These are phyloP conservation scores for Achlya flavicornis DNA, from an alignment of 2,888 invertebrate genomes.

Conservation along the genomic window DNA sequence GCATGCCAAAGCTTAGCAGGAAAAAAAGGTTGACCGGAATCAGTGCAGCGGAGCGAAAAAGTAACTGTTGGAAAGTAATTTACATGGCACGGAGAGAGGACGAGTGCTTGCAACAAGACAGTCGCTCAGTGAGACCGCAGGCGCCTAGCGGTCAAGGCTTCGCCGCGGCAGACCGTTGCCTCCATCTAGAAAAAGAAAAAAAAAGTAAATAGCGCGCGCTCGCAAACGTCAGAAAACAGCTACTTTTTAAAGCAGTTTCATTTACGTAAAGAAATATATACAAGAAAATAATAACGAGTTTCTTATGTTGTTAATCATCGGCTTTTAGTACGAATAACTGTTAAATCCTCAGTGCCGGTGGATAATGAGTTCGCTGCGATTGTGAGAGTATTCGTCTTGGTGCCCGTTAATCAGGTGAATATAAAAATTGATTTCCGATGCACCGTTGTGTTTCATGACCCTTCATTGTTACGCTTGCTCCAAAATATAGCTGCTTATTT, in stretches of 20 bases:
- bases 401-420: constrained; percentile 77
- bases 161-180: constrained; percentile 54
- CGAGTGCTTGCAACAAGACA: constrained; percentile 58
- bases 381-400: constrained; percentile 71
- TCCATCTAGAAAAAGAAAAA: constrained; percentile 47
- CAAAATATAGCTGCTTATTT: constrained; percentile 27
- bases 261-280: constrained; percentile 24
- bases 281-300: constrained; percentile 21
- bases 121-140: constrained; percentile 72
- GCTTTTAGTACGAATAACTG: constrained; percentile 74
- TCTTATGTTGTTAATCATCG: constrained; percentile 54
- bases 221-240: constrained; percentile 64
- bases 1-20: constrained; percentile 43
- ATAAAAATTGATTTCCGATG: constrained; percentile 56
- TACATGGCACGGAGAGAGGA: constrained; percentile 64
- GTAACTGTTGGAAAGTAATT: constrained; percentile 81
- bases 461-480: constrained; percentile 28
- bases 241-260: constrained; percentile 33
- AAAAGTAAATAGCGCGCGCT: constrained; percentile 73
- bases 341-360: constrained; percentile 71
- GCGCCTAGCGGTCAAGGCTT: constrained; percentile 79
- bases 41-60: constrained; percentile 78
- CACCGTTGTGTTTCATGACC: constrained; percentile 55
- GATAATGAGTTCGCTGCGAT: constrained; percentile 79
- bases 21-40: constrained; percentile 67